Evolutionary conservation across 2,797 vertebrate genomes (phyloP).

Genomic region (Xenentodon cancila): DNA sequence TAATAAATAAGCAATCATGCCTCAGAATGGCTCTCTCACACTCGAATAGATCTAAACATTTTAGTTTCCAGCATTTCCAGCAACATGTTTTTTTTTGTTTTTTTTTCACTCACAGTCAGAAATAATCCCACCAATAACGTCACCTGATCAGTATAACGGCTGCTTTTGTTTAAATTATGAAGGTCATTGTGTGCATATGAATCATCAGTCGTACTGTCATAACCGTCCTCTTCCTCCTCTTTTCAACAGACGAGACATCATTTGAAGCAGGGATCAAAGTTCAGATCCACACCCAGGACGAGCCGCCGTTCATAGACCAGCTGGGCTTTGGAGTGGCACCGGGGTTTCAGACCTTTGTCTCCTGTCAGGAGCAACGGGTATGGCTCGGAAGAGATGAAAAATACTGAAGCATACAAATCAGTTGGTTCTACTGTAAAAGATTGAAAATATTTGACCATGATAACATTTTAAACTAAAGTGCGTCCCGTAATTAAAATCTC

Average conservation of each 20-base stretch:
- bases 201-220: slow-evolving; percentile 32
- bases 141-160: slow-evolving; percentile 21
- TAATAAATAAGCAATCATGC: slow-evolving; percentile 21
- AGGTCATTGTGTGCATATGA: slow-evolving; percentile 38
- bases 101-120: background rate
- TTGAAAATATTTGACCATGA: background rate
- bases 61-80: background rate
- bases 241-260: slow-evolving; percentile 91
- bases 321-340: slow-evolving; percentile 97
- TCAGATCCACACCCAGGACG: slow-evolving; percentile 98
- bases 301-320: slow-evolving; percentile 98
- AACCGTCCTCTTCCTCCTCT: slow-evolving; percentile 52
- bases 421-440: background rate
- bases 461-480: background rate
- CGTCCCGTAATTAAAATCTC: too few species aligned
- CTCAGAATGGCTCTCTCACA: background rate
- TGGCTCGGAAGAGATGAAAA: slow-evolving; percentile 45
- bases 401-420: too few species aligned
- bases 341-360: slow-evolving; percentile 98
- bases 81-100: too few species aligned
- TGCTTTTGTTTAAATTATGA: slow-evolving; percentile 15
- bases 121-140: background rate
- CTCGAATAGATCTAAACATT: background rate
- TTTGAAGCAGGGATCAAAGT: slow-evolving; percentile 99
- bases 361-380: slow-evolving; percentile 99